Evolutionary conservation across 2,113 vertebrate genomes (phyloP).

Genomic region (Athene cunicularia): DNA sequence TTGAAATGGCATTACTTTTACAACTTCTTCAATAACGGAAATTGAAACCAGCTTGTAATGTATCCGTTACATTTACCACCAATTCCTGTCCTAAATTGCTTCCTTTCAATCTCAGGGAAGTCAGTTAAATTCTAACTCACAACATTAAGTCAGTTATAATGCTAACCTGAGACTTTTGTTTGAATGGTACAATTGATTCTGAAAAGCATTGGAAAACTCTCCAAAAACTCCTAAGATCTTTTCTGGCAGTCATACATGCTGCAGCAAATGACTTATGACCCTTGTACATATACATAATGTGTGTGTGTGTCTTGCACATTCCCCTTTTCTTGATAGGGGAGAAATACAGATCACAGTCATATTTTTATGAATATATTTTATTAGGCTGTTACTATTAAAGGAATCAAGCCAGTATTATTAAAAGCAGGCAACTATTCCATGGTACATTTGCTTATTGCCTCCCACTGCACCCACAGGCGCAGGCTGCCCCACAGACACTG

Average conservation of each 20-base stretch:
- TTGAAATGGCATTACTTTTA: neutral
- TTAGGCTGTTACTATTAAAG: neutral
- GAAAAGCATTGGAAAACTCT: neutral
- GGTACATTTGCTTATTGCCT: neutral
- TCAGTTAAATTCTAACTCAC: neutral
- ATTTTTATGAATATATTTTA: neutral
- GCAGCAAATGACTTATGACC: neutral
- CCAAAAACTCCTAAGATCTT: neutral
- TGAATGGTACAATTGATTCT: neutral
- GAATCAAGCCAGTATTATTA: neutral
- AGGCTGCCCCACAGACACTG: neutral
- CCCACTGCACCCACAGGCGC: no score
- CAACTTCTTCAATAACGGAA: constrained; percentile 1
- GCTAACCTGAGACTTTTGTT: neutral
- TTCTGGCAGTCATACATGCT: neutral
- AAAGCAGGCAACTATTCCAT: neutral
- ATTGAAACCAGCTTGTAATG: neutral
- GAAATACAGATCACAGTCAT: neutral
- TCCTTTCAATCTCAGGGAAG: neutral
- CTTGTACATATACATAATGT: neutral
- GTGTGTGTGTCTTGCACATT: neutral
- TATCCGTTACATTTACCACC: neutral
- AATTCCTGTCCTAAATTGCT: neutral
- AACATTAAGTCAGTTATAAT: neutral
- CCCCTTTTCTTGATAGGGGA: neutral